Evolutionary conservation across 92 coral and sea anemone genomes (phyloP).

Genomic region (Pocillopora meandrina): DNA sequence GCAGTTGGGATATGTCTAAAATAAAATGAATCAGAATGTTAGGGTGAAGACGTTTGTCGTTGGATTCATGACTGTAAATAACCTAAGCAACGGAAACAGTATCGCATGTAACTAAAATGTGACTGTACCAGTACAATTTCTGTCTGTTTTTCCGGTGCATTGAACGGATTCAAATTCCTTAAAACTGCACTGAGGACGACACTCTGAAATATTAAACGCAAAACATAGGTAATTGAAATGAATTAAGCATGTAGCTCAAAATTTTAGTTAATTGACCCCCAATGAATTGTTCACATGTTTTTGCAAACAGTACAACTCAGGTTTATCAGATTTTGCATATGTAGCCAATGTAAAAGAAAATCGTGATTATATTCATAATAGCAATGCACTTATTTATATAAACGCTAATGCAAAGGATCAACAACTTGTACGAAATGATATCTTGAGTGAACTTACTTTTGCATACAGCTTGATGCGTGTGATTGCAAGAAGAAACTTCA

Average conservation of each 20-base stretch:
- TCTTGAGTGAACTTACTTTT: slow-evolving; percentile 47
- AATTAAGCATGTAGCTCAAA: not conserved
- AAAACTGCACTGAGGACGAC: slow-evolving; percentile 71
- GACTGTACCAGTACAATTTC: slow-evolving; percentile 71
- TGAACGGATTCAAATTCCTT: slow-evolving; percentile 77
- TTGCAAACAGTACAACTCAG: too few relatives aligned
- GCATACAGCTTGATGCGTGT: slow-evolving; percentile 71
- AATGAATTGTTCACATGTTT: too few relatives aligned
- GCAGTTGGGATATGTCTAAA: slow-evolving; percentile 70
- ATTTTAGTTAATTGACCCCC: too few relatives aligned
- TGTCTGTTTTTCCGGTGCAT: slow-evolving; percentile 71
- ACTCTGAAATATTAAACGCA: slow-evolving; percentile 41
- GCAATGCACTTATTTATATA: too few relatives aligned
- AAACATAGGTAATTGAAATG: not conserved
- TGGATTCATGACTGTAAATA: too few relatives aligned
- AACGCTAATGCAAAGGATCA: too few relatives aligned
- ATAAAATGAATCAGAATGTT: not conserved
- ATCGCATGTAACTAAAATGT: not conserved
- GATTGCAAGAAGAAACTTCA: slow-evolving; percentile 63
- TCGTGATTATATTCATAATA: too few relatives aligned
- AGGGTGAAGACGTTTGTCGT: not conserved
- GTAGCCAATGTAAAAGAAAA: too few relatives aligned
- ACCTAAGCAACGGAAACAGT: not conserved
- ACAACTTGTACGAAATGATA: too few relatives aligned
- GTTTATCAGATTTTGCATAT: too few relatives aligned